Conservation (phyloP, 2,113 vertebrate species). For the Brienomyrus longianalis region DNA sequence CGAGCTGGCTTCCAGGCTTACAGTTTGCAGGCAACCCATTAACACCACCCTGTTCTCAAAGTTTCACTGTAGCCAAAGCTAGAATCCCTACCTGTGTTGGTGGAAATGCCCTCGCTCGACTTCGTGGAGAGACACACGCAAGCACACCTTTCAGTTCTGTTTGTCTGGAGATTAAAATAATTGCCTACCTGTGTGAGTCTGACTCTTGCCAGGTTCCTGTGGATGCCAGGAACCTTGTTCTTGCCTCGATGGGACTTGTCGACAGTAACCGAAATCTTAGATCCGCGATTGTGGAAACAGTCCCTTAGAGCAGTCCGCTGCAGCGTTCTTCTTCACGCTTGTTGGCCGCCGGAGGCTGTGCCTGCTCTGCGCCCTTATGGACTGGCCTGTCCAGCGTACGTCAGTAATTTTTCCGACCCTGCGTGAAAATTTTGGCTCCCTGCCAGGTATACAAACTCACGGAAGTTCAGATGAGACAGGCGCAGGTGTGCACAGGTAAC, state of each 20-base stretch:
- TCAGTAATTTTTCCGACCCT: not conserved
- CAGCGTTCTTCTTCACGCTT: not conserved
- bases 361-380: not conserved
- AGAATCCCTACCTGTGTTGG: not conserved
- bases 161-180: not conserved
- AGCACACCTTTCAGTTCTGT: not conserved
- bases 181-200: constrained; percentile 45
- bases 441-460: constrained; percentile 36
- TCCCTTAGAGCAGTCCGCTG: not conserved
- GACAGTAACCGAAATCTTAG: constrained; percentile 8
- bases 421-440: not conserved
- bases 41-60: not conserved
- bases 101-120: not conserved
- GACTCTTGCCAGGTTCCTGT: constrained; percentile 27
- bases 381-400: not conserved
- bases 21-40: constrained; percentile 15
- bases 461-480: constrained; percentile 26
- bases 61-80: constrained; percentile 13
- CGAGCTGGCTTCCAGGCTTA: constrained; percentile 27
- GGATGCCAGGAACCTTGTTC: constrained; percentile 28
- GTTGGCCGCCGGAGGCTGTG: not conserved
- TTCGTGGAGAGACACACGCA: not conserved
- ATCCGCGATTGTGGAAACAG: not conserved
- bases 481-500: constrained; percentile 34
- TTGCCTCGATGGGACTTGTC: constrained; percentile 55